These are phyloP conservation scores for Ptychochromis oligacanthus DNA, from an alignment of 2,113 vertebrate genomes.

Conservation along the genomic window DNA sequence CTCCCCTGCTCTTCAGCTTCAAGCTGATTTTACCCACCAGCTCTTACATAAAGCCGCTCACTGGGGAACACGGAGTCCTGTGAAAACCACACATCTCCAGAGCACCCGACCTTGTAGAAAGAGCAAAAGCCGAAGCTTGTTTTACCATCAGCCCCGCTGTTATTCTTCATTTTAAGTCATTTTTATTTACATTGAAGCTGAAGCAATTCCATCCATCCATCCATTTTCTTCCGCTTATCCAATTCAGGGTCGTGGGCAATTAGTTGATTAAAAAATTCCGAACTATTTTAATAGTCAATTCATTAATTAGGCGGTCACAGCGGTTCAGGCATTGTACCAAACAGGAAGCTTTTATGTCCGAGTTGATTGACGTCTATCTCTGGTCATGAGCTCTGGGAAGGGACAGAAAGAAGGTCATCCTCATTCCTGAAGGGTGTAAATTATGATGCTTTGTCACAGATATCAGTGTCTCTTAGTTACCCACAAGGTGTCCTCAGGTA, in stretches of 20 bases:
- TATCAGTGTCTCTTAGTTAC: too few species aligned
- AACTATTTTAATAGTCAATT: not conserved
- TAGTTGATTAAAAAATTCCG: not conserved
- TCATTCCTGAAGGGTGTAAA: not conserved
- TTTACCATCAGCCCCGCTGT: not conserved
- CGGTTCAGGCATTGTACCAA: not conserved
- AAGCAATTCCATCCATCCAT: too few species aligned
- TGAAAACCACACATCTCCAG: not conserved
- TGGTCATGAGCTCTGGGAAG: not conserved
- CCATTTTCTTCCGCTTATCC: too few species aligned
- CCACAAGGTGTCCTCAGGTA: too few species aligned
- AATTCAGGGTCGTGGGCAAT: too few species aligned
- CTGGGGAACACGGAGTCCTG: not conserved
- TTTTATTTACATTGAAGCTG: not conserved
- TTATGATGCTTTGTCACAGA: too few species aligned
- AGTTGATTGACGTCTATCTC: rapidly evolving
- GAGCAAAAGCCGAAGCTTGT: not conserved
- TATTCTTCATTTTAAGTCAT: not conserved
- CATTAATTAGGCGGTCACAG: not conserved
- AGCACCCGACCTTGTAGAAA: not conserved
- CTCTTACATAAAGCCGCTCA: slow-evolving; percentile 18
- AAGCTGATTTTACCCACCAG: slow-evolving; percentile 30
- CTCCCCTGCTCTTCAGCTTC: not conserved
- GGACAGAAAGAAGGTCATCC: not conserved
- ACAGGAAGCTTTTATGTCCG: not conserved